These are phyloP conservation scores for Lampris megalopsis DNA, from an alignment of 2,113 vertebrate species.

Conservation along the genomic window DNA sequence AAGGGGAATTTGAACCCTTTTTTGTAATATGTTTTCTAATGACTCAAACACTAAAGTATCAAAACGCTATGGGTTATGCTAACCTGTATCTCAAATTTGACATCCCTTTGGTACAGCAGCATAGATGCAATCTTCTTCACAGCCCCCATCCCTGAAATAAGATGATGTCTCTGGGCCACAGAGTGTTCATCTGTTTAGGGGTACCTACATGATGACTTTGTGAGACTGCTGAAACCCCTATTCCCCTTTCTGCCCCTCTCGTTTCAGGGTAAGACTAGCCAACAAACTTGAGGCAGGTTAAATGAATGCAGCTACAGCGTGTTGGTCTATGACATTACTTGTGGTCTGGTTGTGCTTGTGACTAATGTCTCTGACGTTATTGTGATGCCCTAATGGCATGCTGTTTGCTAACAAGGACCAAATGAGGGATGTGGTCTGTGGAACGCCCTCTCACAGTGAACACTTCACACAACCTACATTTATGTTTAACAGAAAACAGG, in stretches of 20 bases:
- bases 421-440: conserved; percentile 58
- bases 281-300: neutral
- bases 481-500: conserved; percentile 49
- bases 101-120: neutral
- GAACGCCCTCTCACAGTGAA: conserved; percentile 21
- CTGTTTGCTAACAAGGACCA: conserved; percentile 43
- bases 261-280: neutral
- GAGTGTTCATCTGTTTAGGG: conserved; percentile 8
- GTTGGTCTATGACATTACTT: neutral
- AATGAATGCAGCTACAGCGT: neutral
- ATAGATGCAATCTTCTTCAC: conserved; percentile 19
- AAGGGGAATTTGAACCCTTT: neutral
- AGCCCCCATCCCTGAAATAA: neutral
- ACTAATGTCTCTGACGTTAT: conserved; percentile 35
- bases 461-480: conserved; percentile 30
- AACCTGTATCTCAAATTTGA: neutral
- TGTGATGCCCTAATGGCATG: conserved; percentile 40
- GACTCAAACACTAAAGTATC: neutral
- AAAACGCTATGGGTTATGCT: neutral
- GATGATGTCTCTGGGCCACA: neutral
- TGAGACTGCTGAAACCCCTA: neutral
- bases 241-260: neutral
- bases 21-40: conserved; percentile 8
- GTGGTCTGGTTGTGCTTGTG: conserved; percentile 20
- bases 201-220: conserved; percentile 3